A percentile compares a stretch with the other conserved stretches of the same genome.
These are phyloP conservation scores for Sus scrofa DNA, from an alignment of 2,113 vertebrate species.

Conservation along the genomic window DNA sequence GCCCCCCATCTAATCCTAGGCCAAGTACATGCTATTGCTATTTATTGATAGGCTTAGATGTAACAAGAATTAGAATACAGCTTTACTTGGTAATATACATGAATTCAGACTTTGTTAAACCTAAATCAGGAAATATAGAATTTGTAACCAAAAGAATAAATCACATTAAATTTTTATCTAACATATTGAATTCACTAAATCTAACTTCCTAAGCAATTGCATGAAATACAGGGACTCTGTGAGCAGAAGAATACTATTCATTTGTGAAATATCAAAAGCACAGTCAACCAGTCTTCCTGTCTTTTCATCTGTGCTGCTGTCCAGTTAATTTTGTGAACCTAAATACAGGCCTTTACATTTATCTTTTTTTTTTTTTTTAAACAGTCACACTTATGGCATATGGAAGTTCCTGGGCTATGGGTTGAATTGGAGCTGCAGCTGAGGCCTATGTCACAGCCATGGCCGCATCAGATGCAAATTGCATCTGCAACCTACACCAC, in stretches of 20 bases:
- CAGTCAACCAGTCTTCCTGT: background rate
- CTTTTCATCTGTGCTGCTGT: background rate
- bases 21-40: background rate
- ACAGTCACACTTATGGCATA: no score
- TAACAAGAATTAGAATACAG: background rate
- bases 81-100: background rate
- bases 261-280: background rate
- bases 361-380: background rate
- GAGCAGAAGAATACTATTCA: background rate
- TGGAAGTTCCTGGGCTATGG: no score
- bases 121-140: background rate
- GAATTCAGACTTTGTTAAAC: background rate
- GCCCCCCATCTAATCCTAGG: background rate
- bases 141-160: conserved; percentile 7
- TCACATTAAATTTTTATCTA: background rate
- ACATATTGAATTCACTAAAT: background rate
- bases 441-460: no score
- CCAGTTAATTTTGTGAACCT: background rate
- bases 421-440: no score
- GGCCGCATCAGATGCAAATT: no score
- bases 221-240: background rate
- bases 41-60: background rate
- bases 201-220: background rate
- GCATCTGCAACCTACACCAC: no score
- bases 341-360: background rate